A percentile compares a stretch with the other conserved stretches of the same genome.
These are phyloP conservation scores for Merodon equestris DNA, from an alignment of 2,888 invertebrate species.

Conservation along the genomic window DNA sequence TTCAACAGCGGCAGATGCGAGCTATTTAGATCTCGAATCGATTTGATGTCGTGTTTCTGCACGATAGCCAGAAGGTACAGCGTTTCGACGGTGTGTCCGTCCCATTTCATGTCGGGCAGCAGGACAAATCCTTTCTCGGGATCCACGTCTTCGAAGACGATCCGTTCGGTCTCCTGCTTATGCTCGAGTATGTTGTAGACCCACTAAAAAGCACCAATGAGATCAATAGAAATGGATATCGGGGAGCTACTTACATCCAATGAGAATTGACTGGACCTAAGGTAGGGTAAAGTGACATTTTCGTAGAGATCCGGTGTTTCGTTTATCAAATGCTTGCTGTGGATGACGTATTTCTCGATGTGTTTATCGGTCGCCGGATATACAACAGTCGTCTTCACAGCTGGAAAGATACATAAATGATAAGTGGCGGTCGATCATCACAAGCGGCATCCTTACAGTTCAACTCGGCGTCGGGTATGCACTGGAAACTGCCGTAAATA, in stretches of 20 bases:
- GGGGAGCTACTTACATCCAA: slow-evolving; percentile 87
- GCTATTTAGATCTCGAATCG: slow-evolving; percentile 89
- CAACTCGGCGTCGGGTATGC: slow-evolving; percentile 82
- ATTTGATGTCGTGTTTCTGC: slow-evolving; percentile 86
- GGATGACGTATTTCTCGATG: slow-evolving; percentile 90
- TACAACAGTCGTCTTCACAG: slow-evolving; percentile 91
- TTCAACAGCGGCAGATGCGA: slow-evolving; percentile 89
- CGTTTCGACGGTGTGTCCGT: slow-evolving; percentile 86
- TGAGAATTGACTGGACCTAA: slow-evolving; percentile 87
- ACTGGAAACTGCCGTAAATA: slow-evolving; percentile 90
- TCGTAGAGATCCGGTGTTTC: slow-evolving; percentile 93
- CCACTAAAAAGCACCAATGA: slow-evolving; percentile 84
- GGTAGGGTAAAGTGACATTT: slow-evolving; percentile 87
- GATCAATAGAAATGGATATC: background rate
- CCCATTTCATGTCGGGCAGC: slow-evolving; percentile 98
- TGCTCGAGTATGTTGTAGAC: slow-evolving; percentile 97
- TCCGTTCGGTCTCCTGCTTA: slow-evolving; percentile 92
- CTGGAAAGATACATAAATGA: slow-evolving; percentile 6
- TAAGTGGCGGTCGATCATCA: no score
- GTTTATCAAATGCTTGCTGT: slow-evolving; percentile 86
- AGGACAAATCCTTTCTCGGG: slow-evolving; percentile 91
- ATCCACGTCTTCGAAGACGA: slow-evolving; percentile 88
- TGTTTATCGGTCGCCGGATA: slow-evolving; percentile 97
- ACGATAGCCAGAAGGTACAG: slow-evolving; percentile 92
- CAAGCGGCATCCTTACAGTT: no score